Base-by-base conservation (phyloP, 2,113 vertebrate genomes). In the Saccopteryx bilineata region DNA sequence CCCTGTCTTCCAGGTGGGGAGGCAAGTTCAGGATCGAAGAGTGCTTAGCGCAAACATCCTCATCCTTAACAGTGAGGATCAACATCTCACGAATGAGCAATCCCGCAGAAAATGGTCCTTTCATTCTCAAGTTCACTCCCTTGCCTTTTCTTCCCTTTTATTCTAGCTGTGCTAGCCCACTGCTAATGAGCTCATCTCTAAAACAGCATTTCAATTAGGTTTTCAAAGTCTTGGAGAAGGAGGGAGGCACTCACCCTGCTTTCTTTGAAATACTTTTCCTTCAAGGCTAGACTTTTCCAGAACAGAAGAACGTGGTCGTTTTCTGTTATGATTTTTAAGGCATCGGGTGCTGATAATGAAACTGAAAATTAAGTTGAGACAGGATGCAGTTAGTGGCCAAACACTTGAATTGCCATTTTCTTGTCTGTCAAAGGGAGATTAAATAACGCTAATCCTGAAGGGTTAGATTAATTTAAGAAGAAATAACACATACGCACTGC, bases 271-370 rank as follows among this genome's bases (percentile, higher is more conserved):
- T 98, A 98, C 21, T 98, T 99, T 92, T 99, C 99, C 93, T 99
- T 99, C 85, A 99, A 97, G 0, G 99, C 99, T 87, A 99, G 98
- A 96, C 99, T 99, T 98, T 99, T 99, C 99, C 99, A 99, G 95
- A 99, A 99, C 6, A 99, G 99, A 96, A 99, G 98, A 89, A 99
- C 98, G 0, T 99, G 99, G 93, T 99, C 99, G 0, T 99, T 99
- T 97, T 99, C 99, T 1, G 98, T 99, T 95, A 99, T 96, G 75
- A 99, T 99, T 98, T 99, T 99, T 98, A 99, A 98, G 84, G 99
- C 99, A 3, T 99, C 99, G 0, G 99, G 99, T 84, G 99, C 99
- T 28, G 98, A 98, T 48, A 99, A 98, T 1, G 99, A 98, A 90
- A 99, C 99, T 99, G 97, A 46, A 97, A 97, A 94, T 17, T 13